Evolutionary conservation across 2,888 invertebrate species (phyloP).

Genomic region (Quadroppia sp.): DNA sequence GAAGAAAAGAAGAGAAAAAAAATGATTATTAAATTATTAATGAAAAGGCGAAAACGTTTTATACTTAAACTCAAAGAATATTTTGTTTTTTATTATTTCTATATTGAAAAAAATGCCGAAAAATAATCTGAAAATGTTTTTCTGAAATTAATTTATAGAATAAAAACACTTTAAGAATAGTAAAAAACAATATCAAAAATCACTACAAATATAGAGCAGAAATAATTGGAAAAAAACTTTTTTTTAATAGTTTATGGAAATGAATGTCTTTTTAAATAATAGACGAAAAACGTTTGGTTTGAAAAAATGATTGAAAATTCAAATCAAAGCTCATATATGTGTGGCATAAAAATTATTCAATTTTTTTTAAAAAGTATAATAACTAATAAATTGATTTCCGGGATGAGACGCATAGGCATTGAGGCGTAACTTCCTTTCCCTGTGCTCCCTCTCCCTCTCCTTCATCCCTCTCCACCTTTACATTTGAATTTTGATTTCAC

Average conservation of each 20-base stretch:
- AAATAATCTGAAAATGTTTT: too few relatives aligned
- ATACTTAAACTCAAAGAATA: too few relatives aligned
- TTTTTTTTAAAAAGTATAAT: neutral
- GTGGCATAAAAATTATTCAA: neutral
- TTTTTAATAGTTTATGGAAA: constrained; percentile 2
- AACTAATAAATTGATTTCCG: constrained; percentile 35
- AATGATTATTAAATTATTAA: constrained; percentile 22
- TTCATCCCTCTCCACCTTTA: constrained; percentile 30
- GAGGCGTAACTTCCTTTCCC: constrained; percentile 35
- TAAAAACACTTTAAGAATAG: too few relatives aligned
- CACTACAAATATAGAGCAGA: neutral
- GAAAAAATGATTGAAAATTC: neutral
- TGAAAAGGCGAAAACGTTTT: neutral
- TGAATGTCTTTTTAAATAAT: neutral
- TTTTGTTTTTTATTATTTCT: neutral
- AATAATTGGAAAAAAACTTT: neutral
- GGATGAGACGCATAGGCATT: constrained; percentile 40
- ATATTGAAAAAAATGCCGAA: neutral
- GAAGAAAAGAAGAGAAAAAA: constrained; percentile 7
- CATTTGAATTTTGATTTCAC: neutral
- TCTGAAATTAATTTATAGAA: too few relatives aligned
- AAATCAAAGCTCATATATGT: neutral
- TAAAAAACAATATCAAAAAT: neutral
- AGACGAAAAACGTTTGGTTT: neutral
- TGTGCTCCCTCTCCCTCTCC: neutral